phyloP scores from a whole-genome alignment of 2,797 vertebrate genomes.

The Sternotherus odoratus region DNA sequence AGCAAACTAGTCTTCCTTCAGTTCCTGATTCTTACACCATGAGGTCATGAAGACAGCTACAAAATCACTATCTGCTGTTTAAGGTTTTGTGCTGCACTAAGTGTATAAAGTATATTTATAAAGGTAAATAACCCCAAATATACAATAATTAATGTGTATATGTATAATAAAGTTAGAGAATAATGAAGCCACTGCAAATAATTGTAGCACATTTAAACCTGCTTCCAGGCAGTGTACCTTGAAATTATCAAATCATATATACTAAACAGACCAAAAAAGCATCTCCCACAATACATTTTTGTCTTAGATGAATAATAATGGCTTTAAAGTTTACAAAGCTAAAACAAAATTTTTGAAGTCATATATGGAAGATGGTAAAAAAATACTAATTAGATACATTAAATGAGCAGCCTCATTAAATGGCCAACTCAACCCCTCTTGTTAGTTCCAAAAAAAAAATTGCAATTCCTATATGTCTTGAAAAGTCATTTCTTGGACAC shows the following conservation, averaged over 20 bases:
- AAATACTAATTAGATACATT: not conserved
- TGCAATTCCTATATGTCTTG: not conserved
- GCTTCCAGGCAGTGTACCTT: slow-evolving; percentile 23
- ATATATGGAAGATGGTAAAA: not conserved
- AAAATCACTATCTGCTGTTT: not conserved
- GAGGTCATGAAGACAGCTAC: not conserved
- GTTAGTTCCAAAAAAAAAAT: not conserved
- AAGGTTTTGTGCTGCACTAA: not conserved
- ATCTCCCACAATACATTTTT: not conserved
- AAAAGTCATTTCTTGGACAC: not conserved
- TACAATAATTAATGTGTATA: not conserved
- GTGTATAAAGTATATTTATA: not conserved
- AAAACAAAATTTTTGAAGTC: slow-evolving; percentile 36
- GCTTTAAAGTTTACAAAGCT: slow-evolving; percentile 22
- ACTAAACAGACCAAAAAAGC: not conserved
- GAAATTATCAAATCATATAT: not conserved
- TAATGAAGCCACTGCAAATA: not conserved
- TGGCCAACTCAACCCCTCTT: not conserved
- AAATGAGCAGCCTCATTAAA: not conserved
- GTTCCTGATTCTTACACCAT: not conserved
- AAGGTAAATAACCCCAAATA: not conserved
- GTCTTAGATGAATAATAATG: not conserved
- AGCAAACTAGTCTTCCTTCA: not conserved
- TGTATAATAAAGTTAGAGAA: not conserved
- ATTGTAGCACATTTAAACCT: slow-evolving; percentile 9